Evolutionary conservation across 1,140 invertebrate species (phyloP).

Genomic region (Aphelinus atriplicis): DNA sequence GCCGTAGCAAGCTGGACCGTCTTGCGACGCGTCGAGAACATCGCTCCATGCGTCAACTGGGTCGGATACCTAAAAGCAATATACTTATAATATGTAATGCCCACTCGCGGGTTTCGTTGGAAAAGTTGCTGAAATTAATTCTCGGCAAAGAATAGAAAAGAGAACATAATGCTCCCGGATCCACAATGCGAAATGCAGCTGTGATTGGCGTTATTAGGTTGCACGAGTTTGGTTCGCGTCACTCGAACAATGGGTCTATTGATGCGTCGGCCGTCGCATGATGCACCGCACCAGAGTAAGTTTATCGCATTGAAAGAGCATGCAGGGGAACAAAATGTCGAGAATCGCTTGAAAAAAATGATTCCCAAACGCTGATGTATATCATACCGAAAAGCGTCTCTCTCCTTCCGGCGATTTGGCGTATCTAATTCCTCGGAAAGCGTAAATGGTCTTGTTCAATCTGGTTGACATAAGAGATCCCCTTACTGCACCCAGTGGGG

Average conservation of each 20-base stretch:
- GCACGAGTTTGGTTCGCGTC: too few species aligned
- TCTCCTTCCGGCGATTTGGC: slow-evolving; percentile 18
- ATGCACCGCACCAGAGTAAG: background rate
- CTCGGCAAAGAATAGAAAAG: background rate
- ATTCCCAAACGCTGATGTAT: background rate
- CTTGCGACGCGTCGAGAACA: slow-evolving; percentile 55
- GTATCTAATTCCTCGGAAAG: slow-evolving; percentile 10
- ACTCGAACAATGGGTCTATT: too few species aligned
- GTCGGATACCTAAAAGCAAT: slow-evolving; percentile 62
- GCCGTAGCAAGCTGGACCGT: slow-evolving; percentile 57
- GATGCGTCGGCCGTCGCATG: too few species aligned
- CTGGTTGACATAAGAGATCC: slow-evolving; percentile 3
- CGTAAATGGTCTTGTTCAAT: slow-evolving; percentile 8
- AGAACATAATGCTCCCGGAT: too few species aligned
- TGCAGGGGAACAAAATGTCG: too few species aligned
- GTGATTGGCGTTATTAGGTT: too few species aligned
- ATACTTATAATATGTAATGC: too few species aligned
- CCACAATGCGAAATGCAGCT: too few species aligned
- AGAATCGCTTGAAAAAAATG: background rate
- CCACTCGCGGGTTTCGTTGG: background rate
- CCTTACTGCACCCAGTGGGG: background rate
- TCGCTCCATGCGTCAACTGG: slow-evolving; percentile 67
- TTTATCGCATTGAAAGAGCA: background rate
- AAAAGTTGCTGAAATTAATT: background rate
- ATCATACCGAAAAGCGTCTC: slow-evolving; percentile 18